Base-by-base conservation (phyloP, 2,113 vertebrate genomes). In the Bujurquina vittata region DNA sequence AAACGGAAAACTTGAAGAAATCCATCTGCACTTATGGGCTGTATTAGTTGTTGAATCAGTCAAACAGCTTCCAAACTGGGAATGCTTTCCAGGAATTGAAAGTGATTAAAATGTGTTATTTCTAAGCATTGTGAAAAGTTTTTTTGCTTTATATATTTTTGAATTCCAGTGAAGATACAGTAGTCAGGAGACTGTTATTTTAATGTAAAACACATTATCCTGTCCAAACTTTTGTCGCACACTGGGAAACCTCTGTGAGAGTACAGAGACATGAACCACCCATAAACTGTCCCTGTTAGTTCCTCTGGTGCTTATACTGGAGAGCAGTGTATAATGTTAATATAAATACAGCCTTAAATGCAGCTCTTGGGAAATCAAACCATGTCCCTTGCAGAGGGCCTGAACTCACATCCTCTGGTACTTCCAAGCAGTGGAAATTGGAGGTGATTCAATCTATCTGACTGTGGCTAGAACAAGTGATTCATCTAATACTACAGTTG, bases 191-290 rank as follows among this genome's bases (percentile, higher is more conserved):
- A 80, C 17, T 20, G 29, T 74, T 87, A 69, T 73, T 84, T 83
- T 33, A 87, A 59, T 22, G 26, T 90, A 59, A 90, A 92, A 86
- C 80, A 17, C 49, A 54, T 56, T 55, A 35, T 20, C 54, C 26
- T 49, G 40, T 72, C 56, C 69, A 86, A 63, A 80, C 33, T 4
- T 22, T 75, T 74, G 60, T 80, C 73, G 40, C 73, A 77, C 40
- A 60, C 52, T 69, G 57, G 75, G 75, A 75, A 79, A 67, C 20
- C 7, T 56, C 37, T 60, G 35, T 57, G 46, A 77, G 58, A 49
- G 57, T 58, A 14, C 40, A 55, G 18, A 14, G 43, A 82, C 31
- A n/a, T 26, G 17, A 43, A 33, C 58, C 14, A 1, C 33, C 60
- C 33, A 14, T 73, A 14, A 56, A 59, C 77, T 17, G 55, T 14